phyloP scores from a whole-genome alignment of 2,888 invertebrate genomes.

The Sthenelais limicola region DNA sequence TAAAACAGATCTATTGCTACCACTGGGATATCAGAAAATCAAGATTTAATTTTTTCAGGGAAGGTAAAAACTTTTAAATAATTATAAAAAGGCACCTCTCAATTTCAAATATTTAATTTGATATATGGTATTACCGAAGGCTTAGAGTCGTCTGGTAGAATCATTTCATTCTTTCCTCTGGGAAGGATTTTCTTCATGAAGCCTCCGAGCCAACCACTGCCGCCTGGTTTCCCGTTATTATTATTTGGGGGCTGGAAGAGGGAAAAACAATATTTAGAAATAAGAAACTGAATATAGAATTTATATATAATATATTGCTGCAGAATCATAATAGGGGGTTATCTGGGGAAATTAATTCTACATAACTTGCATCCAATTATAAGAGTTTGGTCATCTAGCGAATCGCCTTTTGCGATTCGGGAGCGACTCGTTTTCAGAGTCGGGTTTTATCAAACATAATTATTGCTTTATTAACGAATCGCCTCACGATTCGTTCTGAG shows the following conservation, averaged over 20 bases:
- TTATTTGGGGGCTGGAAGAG: neutral
- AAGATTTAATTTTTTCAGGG: neutral
- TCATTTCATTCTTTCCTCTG: constrained; percentile 94
- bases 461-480: too few relatives aligned
- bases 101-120: neutral
- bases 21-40: neutral
- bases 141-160: constrained; percentile 94
- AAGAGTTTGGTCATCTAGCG: too few relatives aligned
- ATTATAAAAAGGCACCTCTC: neutral
- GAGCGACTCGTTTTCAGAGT: too few relatives aligned
- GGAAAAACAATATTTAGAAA: neutral
- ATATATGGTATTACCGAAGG: constrained; percentile 80
- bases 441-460: too few relatives aligned
- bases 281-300: neutral
- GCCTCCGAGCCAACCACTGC: constrained; percentile 85
- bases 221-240: constrained; percentile 45
- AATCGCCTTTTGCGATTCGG: too few relatives aligned
- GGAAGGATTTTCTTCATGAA: constrained; percentile 87
- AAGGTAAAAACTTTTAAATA: neutral
- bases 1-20: neutral
- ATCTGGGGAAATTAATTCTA: too few relatives aligned
- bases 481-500: too few relatives aligned
- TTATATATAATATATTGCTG: too few relatives aligned
- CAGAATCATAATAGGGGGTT: too few relatives aligned
- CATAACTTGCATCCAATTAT: too few relatives aligned